Evolutionary conservation across 2,113 vertebrate species (phyloP), one percentile per base, ranked within the genome.

Genomic region (Menura novaehollandiae): DNA sequence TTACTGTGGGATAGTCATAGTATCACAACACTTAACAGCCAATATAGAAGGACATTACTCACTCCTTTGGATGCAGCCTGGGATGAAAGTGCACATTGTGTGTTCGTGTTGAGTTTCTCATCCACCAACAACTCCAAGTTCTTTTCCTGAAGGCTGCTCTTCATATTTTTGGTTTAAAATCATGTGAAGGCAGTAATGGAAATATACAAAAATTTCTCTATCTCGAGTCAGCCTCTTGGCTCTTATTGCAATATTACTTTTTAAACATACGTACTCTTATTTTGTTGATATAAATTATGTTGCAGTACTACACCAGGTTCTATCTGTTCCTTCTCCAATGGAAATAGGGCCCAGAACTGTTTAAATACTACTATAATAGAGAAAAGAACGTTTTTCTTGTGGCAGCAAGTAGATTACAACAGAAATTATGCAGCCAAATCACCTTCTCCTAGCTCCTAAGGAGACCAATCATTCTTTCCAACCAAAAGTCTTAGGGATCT

Each of bases 211-310:
- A 49, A 16, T 9, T 76, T 66, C 43, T 67, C 2, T 7, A n/a
- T 30, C 23, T 68, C 9, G 7, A 71, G 35, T 62, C 1, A 9
- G 3, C 4, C 43, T 24, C 49, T 78, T 67, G 56, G 30, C 11
- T 73, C 33, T 56, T 35, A 30, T 15, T 35, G 23, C 22, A 71
- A 3, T 39, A 37, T 53, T 74, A 35, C 11, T n/a, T 88, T 88
- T 74, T 22, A 88, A 83, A 22, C 5, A 24, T 49, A 15, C 0
- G 0, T 78, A 32, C 6, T 41, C 39, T 47, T 56, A 27, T 32
- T 86, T 68, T 62, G 6, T 74, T 74, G 24, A 39, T 60, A 51
- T 33, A 63, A 69, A 81, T 56, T 51, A 4, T 47, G 4, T 15
- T 84, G 51, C n/a, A 53, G 0, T 66, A 8, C 15, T 79, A 2